phyloP scores from a whole-genome alignment of 2,888 invertebrate species.

The Choristoneura rosaceana region DNA sequence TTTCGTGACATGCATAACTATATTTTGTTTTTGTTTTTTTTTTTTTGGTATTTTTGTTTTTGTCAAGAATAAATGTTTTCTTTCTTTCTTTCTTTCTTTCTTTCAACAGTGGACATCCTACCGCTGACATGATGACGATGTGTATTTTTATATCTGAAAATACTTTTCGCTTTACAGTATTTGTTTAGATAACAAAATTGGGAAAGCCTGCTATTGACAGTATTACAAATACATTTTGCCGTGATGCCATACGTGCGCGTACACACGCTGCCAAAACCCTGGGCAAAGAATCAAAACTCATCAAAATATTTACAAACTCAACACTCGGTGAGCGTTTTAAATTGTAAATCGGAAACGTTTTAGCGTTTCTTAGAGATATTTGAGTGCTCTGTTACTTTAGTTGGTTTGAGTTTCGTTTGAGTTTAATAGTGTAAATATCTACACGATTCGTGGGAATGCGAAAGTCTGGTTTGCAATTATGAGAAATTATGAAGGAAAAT shows the following conservation, averaged over 20 bases:
- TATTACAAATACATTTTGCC: background rate
- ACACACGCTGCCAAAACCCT: slow-evolving; percentile 8
- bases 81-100: no score
- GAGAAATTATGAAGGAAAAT: background rate
- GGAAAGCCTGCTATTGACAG: background rate
- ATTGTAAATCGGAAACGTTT: slow-evolving; percentile 9
- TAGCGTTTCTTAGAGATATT: slow-evolving; percentile 9
- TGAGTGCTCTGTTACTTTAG: slow-evolving; percentile 2
- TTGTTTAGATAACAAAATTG: background rate
- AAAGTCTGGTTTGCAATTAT: background rate
- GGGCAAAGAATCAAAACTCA: slow-evolving; percentile 19
- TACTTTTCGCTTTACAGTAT: no score
- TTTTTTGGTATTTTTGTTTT: no score
- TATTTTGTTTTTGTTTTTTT: no score
- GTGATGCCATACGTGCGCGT: background rate
- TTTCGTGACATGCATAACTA: no score
- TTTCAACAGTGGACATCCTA: no score
- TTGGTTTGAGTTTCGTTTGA: background rate
- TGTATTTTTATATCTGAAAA: no score
- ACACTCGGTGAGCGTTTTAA: slow-evolving; percentile 6
- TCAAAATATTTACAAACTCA: slow-evolving; percentile 39
- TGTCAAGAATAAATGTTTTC: no score
- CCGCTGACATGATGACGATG: no score
- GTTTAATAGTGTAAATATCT: background rate
- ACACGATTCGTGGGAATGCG: background rate